Evolutionary conservation across 2,888 invertebrate species (phyloP).

Genomic region (Beris morrisii): DNA sequence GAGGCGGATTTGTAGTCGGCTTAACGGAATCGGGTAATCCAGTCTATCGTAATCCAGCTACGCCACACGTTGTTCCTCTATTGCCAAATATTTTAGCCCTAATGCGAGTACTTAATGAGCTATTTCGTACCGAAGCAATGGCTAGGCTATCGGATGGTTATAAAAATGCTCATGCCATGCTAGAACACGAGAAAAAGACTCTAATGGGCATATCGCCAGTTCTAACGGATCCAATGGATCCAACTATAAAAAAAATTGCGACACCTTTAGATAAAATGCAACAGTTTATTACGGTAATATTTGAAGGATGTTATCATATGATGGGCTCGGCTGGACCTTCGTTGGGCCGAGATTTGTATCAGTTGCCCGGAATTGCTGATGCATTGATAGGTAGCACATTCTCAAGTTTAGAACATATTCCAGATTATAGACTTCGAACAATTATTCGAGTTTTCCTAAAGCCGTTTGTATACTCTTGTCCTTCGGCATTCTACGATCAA

Average conservation of each 20-base stretch:
- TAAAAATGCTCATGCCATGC: conserved; percentile 69
- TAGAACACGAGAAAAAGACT: conserved; percentile 76
- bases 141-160: conserved; percentile 67
- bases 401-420: conserved; percentile 63
- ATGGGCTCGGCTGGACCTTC: conserved; percentile 76
- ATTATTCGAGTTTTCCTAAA: conserved; percentile 83
- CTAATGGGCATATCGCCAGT: conserved; percentile 66
- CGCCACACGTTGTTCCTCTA: conserved; percentile 77
- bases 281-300: conserved; percentile 73
- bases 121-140: conserved; percentile 73
- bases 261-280: conserved; percentile 81
- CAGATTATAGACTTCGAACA: conserved; percentile 82
- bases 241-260: conserved; percentile 57
- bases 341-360: conserved; percentile 85
- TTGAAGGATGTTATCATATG: conserved; percentile 81
- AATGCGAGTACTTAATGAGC: conserved; percentile 76
- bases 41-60: conserved; percentile 83
- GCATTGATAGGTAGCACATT: conserved; percentile 68
- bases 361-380: conserved; percentile 71
- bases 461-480: conserved; percentile 83
- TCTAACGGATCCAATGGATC: conserved; percentile 55
- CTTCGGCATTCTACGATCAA: conserved; percentile 73
- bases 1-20: conserved; percentile 82
- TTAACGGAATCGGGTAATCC: conserved; percentile 76
- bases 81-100: conserved; percentile 78